These are phyloP conservation scores for Chymomyza costata DNA, from an alignment of 1,140 invertebrate genomes.

Conservation along the genomic window DNA sequence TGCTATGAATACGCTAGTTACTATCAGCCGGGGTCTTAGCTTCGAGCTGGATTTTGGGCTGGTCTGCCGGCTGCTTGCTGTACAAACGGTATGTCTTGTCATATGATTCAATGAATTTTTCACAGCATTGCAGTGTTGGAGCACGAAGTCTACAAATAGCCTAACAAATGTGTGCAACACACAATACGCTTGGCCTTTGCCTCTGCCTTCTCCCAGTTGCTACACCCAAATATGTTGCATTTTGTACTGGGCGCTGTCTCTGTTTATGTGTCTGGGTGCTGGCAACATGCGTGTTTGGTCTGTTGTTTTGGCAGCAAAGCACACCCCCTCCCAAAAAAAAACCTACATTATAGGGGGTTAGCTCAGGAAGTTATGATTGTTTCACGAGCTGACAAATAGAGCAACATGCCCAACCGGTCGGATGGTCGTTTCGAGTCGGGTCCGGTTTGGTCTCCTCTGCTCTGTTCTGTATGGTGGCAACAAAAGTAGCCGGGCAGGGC, in stretches of 20 bases:
- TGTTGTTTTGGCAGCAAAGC: conserved; percentile 2
- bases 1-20: too few species aligned
- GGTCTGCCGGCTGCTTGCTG: conserved; percentile 19
- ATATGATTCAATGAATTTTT: conserved; percentile 70
- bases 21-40: too few species aligned
- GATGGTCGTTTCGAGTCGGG: too few species aligned
- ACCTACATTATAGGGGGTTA: conserved; percentile 8
- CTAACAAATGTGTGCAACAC: conserved; percentile 65
- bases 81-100: conserved; percentile 33
- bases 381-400: conserved; percentile 70
- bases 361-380: conserved; percentile 63
- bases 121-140: conserved; percentile 14
- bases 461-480: conserved; percentile 19
- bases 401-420: conserved; percentile 33
- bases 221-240: not conserved
- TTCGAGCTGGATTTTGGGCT: not conserved
- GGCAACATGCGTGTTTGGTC: conserved; percentile 42
- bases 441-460: too few species aligned
- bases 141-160: conserved; percentile 48
- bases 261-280: conserved; percentile 4
- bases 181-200: conserved; percentile 32
- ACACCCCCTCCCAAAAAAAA: conserved; percentile 2
- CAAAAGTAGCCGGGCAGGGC: conserved; percentile 32
- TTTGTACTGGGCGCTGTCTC: not conserved
- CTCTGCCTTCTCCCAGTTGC: not conserved